phyloP scores from a whole-genome alignment of 2,888 invertebrate genomes.

The Biston stratarius region DNA sequence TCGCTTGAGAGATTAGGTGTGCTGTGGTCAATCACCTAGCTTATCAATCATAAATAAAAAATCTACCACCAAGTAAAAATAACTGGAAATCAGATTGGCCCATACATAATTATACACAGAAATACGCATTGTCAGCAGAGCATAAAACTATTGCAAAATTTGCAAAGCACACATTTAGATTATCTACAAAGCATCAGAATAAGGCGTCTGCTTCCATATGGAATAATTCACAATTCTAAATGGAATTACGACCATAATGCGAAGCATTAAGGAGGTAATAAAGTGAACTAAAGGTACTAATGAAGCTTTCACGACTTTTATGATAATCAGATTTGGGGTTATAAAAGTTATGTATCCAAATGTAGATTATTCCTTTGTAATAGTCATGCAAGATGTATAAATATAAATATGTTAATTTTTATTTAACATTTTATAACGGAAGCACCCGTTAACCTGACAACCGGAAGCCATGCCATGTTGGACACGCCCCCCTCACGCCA shows the following conservation, averaged over 20 bases:
- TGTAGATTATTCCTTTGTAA: background rate
- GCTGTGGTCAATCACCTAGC: too few species aligned
- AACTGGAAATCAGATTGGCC: too few species aligned
- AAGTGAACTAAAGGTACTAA: background rate
- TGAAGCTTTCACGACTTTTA: conserved; percentile 5
- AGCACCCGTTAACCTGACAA: too few species aligned
- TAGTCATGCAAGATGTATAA: background rate
- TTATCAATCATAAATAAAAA: too few species aligned
- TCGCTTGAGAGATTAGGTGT: too few species aligned
- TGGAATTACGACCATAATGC: conserved; percentile 27
- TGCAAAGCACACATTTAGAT: background rate
- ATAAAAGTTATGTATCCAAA: conserved; percentile 2
- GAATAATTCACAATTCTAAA: conserved; percentile 28
- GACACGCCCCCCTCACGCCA: too few species aligned
- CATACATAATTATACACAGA: too few species aligned
- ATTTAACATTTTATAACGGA: too few species aligned
- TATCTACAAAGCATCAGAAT: background rate
- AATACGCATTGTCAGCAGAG: too few species aligned
- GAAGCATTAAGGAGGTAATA: conserved; percentile 10
- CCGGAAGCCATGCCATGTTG: too few species aligned
- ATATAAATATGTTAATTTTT: background rate
- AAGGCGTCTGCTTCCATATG: conserved; percentile 11
- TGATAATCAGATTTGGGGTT: background rate
- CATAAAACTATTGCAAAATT: too few species aligned
- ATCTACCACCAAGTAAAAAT: too few species aligned